These are phyloP conservation scores for Pelecanus crispus DNA, from an alignment of 2,113 vertebrate genomes.

Conservation along the genomic window DNA sequence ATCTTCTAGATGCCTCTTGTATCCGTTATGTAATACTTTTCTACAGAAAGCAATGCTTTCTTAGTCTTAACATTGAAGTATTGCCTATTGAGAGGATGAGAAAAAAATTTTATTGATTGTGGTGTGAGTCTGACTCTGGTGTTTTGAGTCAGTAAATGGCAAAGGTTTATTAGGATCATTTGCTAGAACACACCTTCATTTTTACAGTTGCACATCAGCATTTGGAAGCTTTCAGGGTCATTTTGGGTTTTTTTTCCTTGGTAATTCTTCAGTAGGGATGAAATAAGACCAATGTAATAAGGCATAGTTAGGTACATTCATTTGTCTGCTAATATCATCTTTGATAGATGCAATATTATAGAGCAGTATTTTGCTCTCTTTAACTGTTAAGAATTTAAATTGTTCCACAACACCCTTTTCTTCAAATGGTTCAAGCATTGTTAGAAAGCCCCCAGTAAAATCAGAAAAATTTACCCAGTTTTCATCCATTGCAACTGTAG, in stretches of 20 bases:
- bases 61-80: background rate
- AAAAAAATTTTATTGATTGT: background rate
- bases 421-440: background rate
- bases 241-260: background rate
- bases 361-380: background rate
- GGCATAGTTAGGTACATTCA: background rate
- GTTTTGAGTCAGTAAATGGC: background rate
- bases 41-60: background rate
- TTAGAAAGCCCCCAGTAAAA: background rate
- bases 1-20: background rate
- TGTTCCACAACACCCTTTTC: background rate
- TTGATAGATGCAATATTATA: background rate
- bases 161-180: background rate
- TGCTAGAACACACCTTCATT: background rate
- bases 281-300: background rate
- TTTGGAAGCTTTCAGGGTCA: background rate
- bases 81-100: background rate
- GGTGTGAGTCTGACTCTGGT: background rate
- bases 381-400: background rate
- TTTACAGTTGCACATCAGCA: background rate
- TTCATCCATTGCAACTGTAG: background rate
- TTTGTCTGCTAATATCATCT: background rate
- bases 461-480: background rate
- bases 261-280: background rate
- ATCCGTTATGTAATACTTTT: background rate